Conservation (phyloP, 2,113 vertebrate species). For the Crotophaga sulcirostris region DNA sequence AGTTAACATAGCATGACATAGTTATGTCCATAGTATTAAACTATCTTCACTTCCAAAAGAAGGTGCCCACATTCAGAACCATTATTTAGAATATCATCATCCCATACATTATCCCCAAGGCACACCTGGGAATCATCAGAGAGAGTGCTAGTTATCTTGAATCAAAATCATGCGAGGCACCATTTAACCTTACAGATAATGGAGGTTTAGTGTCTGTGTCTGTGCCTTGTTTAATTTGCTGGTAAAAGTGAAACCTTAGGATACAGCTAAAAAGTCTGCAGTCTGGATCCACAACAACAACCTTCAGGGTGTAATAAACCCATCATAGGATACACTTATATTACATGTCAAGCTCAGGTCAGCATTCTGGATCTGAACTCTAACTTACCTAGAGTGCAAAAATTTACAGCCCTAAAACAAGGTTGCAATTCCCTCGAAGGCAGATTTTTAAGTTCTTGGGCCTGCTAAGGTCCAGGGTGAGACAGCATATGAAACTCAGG, state of each 20-base stretch:
- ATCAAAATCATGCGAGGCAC: constrained; percentile 44
- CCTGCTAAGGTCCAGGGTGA: constrained; percentile 5
- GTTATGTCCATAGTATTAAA: background rate
- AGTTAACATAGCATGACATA: background rate
- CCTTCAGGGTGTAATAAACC: constrained; percentile 67
- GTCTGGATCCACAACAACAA: constrained; percentile 49
- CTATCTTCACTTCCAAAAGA: background rate
- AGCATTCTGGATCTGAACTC: constrained; percentile 60
- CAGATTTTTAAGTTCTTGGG: background rate
- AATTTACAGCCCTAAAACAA: constrained; percentile 46
- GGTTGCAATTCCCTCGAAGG: background rate
- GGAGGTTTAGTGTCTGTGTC: constrained; percentile 42
- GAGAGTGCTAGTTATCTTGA: constrained; percentile 39
- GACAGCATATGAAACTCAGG: background rate
- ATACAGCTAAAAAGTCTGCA: constrained; percentile 34
- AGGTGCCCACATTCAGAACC: background rate
- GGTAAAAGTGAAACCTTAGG: constrained; percentile 55
- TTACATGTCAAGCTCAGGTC: constrained; percentile 66
- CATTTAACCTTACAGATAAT: constrained; percentile 49
- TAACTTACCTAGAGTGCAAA: constrained; percentile 30
- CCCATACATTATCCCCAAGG: background rate
- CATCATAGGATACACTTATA: constrained; percentile 70
- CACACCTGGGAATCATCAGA: constrained; percentile 59
- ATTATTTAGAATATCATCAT: background rate
- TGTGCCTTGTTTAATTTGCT: constrained; percentile 53